A percentile compares a stretch with the other conserved stretches of the same genome.
phyloP scores from a whole-genome alignment of 2,888 invertebrate genomes.

The Catotricha subobsoleta region DNA sequence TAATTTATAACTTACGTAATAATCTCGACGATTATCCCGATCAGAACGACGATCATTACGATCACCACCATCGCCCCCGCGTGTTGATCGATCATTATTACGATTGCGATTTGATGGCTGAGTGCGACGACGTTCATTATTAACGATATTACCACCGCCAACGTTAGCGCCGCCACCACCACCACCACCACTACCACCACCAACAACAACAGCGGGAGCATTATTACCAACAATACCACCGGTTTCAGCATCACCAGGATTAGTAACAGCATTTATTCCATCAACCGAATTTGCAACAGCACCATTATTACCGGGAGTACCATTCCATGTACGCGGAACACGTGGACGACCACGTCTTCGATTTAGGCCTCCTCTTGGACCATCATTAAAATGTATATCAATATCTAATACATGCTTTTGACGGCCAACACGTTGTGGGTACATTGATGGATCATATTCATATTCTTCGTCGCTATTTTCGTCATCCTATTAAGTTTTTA shows the following conservation, averaged over 20 bases:
- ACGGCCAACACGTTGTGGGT: slow-evolving; percentile 70
- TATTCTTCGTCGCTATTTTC: slow-evolving; percentile 50
- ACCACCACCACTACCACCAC: slow-evolving; percentile 16
- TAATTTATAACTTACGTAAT: not conserved
- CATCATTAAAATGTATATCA: slow-evolving; percentile 73
- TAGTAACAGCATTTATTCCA: not conserved
- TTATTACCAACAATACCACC: slow-evolving; percentile 12
- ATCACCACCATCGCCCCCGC: slow-evolving; percentile 12
- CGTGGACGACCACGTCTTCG: slow-evolving; percentile 36
- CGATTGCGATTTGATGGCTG: slow-evolving; percentile 21
- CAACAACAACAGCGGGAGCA: slow-evolving; percentile 18
- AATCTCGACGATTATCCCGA: not conserved
- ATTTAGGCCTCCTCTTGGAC: slow-evolving; percentile 50
- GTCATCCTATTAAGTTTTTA: slow-evolving; percentile 29
- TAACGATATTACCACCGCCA: slow-evolving; percentile 13
- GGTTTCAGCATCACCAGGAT: not conserved
- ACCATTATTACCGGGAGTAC: not conserved
- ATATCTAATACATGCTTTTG: slow-evolving; percentile 74
- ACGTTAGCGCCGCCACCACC: slow-evolving; percentile 20
- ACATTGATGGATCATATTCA: slow-evolving; percentile 56
- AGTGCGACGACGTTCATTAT: slow-evolving; percentile 10
- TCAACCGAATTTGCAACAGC: slow-evolving; percentile 3
- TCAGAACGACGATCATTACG: slow-evolving; percentile 8
- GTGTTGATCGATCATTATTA: slow-evolving; percentile 21
- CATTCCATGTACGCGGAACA: slow-evolving; percentile 2